A percentile compares a stretch with the other conserved stretches of the same genome.
phyloP scores from a whole-genome alignment of 2,797 vertebrate genomes.

The Sebastes wilsoni region DNA sequence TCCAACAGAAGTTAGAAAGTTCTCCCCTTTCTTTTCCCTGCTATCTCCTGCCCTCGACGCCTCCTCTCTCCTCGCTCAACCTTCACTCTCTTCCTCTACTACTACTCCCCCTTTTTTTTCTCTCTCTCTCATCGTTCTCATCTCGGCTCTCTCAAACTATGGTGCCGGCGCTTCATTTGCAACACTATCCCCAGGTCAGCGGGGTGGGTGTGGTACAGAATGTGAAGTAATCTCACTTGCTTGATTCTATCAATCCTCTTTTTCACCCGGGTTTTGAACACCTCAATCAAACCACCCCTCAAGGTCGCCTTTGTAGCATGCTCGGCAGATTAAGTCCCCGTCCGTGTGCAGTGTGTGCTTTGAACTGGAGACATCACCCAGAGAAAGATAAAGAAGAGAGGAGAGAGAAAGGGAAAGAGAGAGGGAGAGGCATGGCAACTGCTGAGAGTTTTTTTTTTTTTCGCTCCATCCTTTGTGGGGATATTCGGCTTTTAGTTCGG shows the following conservation, averaged over 20 bases:
- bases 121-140: slow-evolving; percentile 30
- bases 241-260: slow-evolving; percentile 78
- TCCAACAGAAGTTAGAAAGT: slow-evolving; percentile 31
- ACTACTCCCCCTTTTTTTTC: background rate
- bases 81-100: slow-evolving; percentile 7
- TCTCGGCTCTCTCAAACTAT: slow-evolving; percentile 45
- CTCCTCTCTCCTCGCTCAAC: slow-evolving; percentile 15
- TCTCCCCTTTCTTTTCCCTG: slow-evolving; percentile 11
- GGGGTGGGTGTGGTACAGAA: slow-evolving; percentile 67
- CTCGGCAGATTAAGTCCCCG: slow-evolving; percentile 73
- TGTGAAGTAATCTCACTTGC: slow-evolving; percentile 74
- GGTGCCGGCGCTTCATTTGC: slow-evolving; percentile 71
- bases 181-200: slow-evolving; percentile 72
- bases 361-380: slow-evolving; percentile 73
- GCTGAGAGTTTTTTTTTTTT: slow-evolving; percentile 8
- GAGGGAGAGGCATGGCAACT: slow-evolving; percentile 11
- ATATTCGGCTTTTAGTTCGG: slow-evolving; percentile 32
- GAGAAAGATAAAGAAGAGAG: slow-evolving; percentile 65
- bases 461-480: slow-evolving; percentile 30
- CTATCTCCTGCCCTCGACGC: slow-evolving; percentile 9
- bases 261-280: slow-evolving; percentile 75
- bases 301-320: slow-evolving; percentile 79
- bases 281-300: slow-evolving; percentile 80
- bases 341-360: slow-evolving; percentile 67
- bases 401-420: background rate